These are phyloP conservation scores for Natrix natrix DNA, from an alignment of 2,797 vertebrate genomes.

Conservation along the genomic window DNA sequence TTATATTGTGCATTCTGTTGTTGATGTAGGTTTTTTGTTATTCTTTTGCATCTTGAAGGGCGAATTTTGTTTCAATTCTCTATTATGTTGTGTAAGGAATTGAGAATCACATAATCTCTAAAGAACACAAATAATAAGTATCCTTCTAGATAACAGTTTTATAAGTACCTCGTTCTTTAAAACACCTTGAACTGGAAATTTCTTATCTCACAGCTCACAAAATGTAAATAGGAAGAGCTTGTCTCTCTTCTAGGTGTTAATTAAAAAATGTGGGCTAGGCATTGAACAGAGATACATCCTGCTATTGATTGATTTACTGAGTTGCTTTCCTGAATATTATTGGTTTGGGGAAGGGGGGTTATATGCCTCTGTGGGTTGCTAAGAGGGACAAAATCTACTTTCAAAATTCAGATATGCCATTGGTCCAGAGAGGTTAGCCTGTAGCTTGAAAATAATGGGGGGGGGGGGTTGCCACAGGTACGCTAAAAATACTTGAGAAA, in stretches of 20 bases:
- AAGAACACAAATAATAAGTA: background rate
- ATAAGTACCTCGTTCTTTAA: background rate
- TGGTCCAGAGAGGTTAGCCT: background rate
- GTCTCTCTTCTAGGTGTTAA: too few species aligned
- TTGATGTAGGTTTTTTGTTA: background rate
- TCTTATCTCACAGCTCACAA: too few species aligned
- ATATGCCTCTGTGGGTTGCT: background rate
- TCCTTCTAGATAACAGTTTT: background rate
- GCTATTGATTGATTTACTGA: background rate
- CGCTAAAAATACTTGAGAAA: background rate
- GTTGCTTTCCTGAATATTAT: background rate
- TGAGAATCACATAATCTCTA: background rate
- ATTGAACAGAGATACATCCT: background rate
- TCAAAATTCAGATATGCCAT: background rate
- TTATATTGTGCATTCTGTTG: background rate
- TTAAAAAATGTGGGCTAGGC: too few species aligned
- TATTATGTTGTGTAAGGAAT: background rate
- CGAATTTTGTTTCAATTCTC: background rate
- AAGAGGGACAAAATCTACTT: background rate
- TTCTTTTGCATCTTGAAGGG: background rate
- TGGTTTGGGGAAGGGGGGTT: background rate
- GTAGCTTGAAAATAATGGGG: background rate
- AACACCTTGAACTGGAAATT: too few species aligned
- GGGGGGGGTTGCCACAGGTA: background rate
- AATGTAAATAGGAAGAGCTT: too few species aligned